These are phyloP conservation scores for Sus cebifrons DNA, from an alignment of 2,797 vertebrate species.

Conservation along the genomic window DNA sequence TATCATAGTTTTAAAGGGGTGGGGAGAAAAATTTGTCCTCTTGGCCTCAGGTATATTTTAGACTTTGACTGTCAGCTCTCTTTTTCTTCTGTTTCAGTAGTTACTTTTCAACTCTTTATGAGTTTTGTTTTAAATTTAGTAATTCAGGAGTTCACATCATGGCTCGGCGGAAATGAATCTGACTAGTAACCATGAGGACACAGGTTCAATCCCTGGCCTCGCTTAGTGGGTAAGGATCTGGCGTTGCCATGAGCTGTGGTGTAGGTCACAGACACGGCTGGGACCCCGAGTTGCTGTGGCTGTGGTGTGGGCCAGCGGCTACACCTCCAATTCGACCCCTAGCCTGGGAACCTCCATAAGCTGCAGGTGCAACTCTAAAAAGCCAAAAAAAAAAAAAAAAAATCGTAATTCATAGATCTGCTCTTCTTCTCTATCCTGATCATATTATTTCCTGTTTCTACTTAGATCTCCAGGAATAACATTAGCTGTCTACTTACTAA, in stretches of 20 bases:
- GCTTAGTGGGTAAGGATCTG: too few relatives aligned
- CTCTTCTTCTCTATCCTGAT: neutral
- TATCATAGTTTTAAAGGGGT: neutral
- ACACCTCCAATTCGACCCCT: too few relatives aligned
- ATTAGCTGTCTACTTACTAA: conserved; percentile 41
- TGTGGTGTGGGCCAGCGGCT: too few relatives aligned
- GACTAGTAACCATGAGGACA: too few relatives aligned
- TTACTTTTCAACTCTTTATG: neutral
- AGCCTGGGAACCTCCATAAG: too few relatives aligned
- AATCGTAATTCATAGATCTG: neutral
- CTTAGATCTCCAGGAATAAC: neutral
- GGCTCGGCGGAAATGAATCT: too few relatives aligned
- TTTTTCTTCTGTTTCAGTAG: conserved; percentile 33
- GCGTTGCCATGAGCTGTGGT: too few relatives aligned
- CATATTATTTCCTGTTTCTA: neutral
- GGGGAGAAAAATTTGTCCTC: neutral
- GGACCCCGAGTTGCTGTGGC: too few relatives aligned
- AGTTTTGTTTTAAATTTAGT: conserved; percentile 39
- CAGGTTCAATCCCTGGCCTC: too few relatives aligned
- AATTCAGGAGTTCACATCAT: neutral
- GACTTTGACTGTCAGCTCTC: neutral
- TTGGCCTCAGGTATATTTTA: conserved; percentile 13
- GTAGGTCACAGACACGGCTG: too few relatives aligned
- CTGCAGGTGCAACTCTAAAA: too few relatives aligned
- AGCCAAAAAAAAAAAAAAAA: too few relatives aligned